Evolutionary conservation across 2,113 vertebrate genomes (phyloP).

Genomic region (Cinclus cinclus): DNA sequence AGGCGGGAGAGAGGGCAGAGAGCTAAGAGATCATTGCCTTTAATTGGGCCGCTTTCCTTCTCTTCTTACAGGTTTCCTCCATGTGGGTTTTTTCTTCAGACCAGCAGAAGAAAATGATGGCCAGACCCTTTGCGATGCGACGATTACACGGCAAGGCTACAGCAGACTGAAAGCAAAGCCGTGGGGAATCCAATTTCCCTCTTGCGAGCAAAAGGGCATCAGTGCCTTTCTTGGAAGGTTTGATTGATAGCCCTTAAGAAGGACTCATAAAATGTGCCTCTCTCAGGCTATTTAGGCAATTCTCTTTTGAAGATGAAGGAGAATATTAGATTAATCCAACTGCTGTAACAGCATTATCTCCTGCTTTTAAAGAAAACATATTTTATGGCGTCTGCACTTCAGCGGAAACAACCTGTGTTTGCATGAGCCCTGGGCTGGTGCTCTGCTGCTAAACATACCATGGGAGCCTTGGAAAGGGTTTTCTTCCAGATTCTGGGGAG

Average conservation of each 20-base stretch:
- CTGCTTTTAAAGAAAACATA: constrained; percentile 26
- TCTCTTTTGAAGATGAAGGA: constrained; percentile 38
- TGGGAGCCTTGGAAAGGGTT: not conserved
- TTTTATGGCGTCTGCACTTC: not conserved
- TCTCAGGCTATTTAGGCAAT: constrained; percentile 56
- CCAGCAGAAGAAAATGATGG: not conserved
- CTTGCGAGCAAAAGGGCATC: constrained; percentile 24
- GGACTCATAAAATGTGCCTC: constrained; percentile 16
- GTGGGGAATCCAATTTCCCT: constrained; percentile 31
- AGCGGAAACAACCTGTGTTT: not conserved
- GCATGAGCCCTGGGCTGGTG: not conserved
- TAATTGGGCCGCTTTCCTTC: constrained; percentile 41
- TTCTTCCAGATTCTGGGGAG: not conserved
- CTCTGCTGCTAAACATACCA: not conserved
- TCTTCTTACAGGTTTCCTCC: not conserved
- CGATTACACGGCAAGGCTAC: not conserved
- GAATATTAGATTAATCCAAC: constrained; percentile 58
- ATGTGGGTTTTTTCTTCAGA: not conserved
- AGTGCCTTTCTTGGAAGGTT: not conserved
- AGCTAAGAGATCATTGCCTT: constrained; percentile 6
- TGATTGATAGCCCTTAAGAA: constrained; percentile 45
- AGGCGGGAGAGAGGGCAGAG: not conserved
- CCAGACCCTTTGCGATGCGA: not conserved
- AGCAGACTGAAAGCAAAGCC: constrained; percentile 24
- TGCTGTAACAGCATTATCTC: constrained; percentile 40